Percentiles rank a stretch among this genome's conserved stretches.
Conservation (phyloP, 2,888 invertebrate genomes). For the Drosophila emarginata region DNA sequence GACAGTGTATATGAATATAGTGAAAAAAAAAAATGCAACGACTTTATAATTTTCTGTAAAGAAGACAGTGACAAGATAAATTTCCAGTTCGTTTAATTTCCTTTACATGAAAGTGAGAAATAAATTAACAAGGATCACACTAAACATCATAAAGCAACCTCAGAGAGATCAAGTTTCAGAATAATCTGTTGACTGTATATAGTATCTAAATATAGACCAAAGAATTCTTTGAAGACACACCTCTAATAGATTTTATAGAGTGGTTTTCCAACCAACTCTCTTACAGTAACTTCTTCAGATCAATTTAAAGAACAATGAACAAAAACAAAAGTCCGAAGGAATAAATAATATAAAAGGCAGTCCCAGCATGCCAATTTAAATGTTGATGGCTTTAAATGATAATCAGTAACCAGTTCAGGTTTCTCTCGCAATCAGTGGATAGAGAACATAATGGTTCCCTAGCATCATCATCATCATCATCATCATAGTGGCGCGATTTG, state of each 20-base stretch:
- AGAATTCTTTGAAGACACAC: constrained; percentile 5
- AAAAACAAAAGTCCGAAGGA: constrained; percentile 40
- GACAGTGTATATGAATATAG: background rate
- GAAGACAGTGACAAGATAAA: no score
- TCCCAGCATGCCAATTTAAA: constrained; percentile 15
- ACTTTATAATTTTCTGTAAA: no score
- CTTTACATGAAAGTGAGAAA: background rate
- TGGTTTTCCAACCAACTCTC: constrained; percentile 21
- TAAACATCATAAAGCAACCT: background rate
- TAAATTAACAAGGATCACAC: background rate
- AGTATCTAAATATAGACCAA: constrained; percentile 8
- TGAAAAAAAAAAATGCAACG: background rate
- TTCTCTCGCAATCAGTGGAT: background rate
- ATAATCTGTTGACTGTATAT: background rate
- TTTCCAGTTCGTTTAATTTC: no score
- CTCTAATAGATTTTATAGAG: constrained; percentile 25
- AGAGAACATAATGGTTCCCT: background rate
- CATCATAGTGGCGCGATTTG: background rate
- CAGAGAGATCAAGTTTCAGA: background rate
- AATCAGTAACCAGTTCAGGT: constrained; percentile 45
- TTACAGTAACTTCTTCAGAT: constrained; percentile 33
- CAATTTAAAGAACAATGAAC: constrained; percentile 5
- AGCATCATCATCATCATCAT: constrained; percentile 1
- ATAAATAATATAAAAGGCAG: constrained; percentile 4
- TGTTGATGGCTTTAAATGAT: constrained; percentile 26